phyloP scores from a whole-genome alignment of 2,888 invertebrate species.

The Andricus quercusramuli region DNA sequence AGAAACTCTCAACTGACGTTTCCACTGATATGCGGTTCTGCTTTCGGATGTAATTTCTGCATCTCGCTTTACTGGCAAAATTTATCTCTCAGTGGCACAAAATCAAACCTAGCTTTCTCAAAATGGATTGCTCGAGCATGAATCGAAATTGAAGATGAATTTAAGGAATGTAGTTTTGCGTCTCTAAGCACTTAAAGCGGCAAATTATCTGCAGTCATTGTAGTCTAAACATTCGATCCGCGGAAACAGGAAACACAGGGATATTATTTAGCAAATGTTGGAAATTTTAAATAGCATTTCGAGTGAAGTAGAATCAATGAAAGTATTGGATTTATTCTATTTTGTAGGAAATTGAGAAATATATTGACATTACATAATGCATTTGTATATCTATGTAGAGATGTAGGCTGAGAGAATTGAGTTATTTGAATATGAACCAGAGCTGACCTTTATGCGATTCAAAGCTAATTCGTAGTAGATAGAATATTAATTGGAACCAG shows the following conservation, averaged over 20 bases:
- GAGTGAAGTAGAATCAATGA: neutral
- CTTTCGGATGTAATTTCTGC: conserved; percentile 16
- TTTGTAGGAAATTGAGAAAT: neutral
- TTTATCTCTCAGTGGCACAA: conserved; percentile 8
- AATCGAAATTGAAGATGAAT: conserved; percentile 5
- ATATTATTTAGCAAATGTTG: neutral
- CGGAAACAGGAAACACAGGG: neutral
- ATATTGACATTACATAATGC: neutral
- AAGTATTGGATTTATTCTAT: neutral
- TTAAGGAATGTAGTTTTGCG: conserved; percentile 5
- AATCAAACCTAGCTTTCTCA: conserved; percentile 29
- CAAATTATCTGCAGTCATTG: neutral
- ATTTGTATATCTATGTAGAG: neutral
- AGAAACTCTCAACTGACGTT: conserved; percentile 10
- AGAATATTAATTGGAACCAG: conserved; percentile 30
- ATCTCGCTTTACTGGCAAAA: neutral
- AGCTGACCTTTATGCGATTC: neutral
- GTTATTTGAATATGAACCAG: conserved; percentile 32
- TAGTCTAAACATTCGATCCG: neutral
- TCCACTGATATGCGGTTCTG: neutral
- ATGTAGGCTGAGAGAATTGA: neutral
- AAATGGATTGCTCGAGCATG: neutral
- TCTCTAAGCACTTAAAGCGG: neutral
- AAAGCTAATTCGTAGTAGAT: conserved; percentile 21
- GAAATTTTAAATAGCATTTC: neutral